A percentile compares a stretch with the other conserved stretches of the same genome.
Conservation (phyloP, 1,140 invertebrate genomes). For the Drosophila saltans region DNA sequence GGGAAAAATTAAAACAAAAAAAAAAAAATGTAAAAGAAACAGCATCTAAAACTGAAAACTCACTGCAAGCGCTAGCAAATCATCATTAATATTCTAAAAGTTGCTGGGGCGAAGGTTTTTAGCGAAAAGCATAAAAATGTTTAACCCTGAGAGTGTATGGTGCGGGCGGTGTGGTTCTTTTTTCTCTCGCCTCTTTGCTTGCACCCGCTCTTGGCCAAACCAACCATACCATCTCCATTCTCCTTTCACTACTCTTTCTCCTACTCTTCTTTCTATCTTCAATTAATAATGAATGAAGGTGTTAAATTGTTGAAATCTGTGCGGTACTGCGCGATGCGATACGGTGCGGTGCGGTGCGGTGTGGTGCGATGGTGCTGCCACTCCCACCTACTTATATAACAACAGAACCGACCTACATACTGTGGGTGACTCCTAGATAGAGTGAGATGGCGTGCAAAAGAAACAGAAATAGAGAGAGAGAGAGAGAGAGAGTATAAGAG, state of each 20-base stretch:
- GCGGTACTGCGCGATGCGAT: constrained; percentile 29
- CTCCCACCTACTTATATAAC: constrained; percentile 24
- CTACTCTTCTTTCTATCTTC: constrained; percentile 62
- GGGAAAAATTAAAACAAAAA: not conserved
- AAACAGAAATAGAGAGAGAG: not conserved
- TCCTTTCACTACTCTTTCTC: not conserved
- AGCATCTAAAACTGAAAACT: constrained; percentile 30
- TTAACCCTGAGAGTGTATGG: constrained; percentile 21
- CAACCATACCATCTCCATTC: too few species aligned
- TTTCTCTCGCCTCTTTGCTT: too few species aligned
- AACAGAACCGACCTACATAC: constrained; percentile 19
- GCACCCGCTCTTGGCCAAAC: too few species aligned
- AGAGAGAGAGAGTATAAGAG: not conserved
- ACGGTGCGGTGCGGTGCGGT: not conserved
- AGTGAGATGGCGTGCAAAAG: not conserved
- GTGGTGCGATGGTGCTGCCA: constrained; percentile 22
- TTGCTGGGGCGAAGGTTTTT: constrained; percentile 69
- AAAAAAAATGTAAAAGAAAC: constrained; percentile 23
- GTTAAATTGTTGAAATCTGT: constrained; percentile 81
- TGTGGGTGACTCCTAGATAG: not conserved
- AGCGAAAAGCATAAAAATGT: constrained; percentile 46
- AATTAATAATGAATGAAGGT: constrained; percentile 80
- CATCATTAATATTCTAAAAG: constrained; percentile 81
- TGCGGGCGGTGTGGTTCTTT: too few species aligned
- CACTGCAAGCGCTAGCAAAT: constrained; percentile 51